phyloP scores from a whole-genome alignment of 2,888 invertebrate genomes.

The Stenichneumon culpator region DNA sequence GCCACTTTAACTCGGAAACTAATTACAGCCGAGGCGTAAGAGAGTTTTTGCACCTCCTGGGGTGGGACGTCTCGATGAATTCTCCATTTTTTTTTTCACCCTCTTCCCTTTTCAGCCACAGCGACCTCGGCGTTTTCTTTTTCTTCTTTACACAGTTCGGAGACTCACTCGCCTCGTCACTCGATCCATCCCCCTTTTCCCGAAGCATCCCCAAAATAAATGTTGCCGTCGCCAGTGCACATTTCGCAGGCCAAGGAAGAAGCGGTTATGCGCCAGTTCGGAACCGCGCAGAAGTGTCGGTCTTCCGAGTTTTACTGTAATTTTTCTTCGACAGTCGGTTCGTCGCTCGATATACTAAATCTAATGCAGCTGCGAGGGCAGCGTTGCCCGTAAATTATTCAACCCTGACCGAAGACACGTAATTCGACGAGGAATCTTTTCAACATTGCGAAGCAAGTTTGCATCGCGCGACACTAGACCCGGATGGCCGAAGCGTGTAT shows the following conservation, averaged over 20 bases:
- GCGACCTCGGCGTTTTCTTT: slow-evolving; percentile 26
- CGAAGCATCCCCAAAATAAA: slow-evolving; percentile 48
- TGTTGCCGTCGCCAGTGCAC: slow-evolving; percentile 39
- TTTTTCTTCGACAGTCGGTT: not conserved
- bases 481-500: not conserved
- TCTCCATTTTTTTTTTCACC: slow-evolving; percentile 69
- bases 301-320: not conserved
- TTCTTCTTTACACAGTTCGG: slow-evolving; percentile 43
- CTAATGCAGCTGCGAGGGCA: not conserved
- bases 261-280: not conserved
- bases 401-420: slow-evolving; percentile 10
- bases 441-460: slow-evolving; percentile 21
- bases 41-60: slow-evolving; percentile 77
- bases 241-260: not conserved
- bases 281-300: not conserved
- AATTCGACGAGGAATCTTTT: slow-evolving; percentile 32
- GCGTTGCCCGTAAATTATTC: slow-evolving; percentile 21
- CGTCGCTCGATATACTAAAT: not conserved
- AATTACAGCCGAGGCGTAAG: slow-evolving; percentile 80
- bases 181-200: slow-evolving; percentile 29
- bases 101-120: slow-evolving; percentile 41
- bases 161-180: slow-evolving; percentile 43
- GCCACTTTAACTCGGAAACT: slow-evolving; percentile 82
- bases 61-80: slow-evolving; percentile 63
- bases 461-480: not conserved